Conservation (phyloP, 2,888 invertebrate genomes). For the Biston betularia region DNA sequence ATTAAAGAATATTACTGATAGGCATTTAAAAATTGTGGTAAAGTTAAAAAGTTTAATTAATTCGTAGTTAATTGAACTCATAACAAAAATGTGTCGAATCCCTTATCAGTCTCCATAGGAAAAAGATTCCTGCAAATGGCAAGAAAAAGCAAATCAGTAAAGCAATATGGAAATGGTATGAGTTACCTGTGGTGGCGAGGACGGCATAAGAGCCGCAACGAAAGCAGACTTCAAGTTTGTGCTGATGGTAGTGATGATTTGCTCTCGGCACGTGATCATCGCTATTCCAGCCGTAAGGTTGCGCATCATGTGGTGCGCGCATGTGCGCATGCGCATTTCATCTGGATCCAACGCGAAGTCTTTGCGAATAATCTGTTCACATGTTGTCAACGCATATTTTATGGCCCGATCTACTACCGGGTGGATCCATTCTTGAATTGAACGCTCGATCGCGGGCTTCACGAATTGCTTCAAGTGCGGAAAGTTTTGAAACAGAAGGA, state of each 20-base stretch:
- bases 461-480: slow-evolving; percentile 96
- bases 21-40: too few species aligned
- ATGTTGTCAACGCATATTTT: slow-evolving; percentile 98
- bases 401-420: slow-evolving; percentile 98
- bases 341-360: slow-evolving; percentile 99
- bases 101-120: too few species aligned
- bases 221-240: slow-evolving; percentile 95
- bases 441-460: slow-evolving; percentile 95
- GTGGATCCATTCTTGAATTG: slow-evolving; percentile 98
- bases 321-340: slow-evolving; percentile 95
- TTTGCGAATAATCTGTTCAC: slow-evolving; percentile 98
- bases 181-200: slow-evolving; percentile 86
- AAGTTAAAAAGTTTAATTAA: too few species aligned
- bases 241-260: slow-evolving; percentile 93
- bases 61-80: too few species aligned
- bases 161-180: background rate
- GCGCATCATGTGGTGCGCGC: slow-evolving; percentile 98
- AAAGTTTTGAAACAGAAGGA: slow-evolving; percentile 94
- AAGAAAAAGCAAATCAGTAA: too few species aligned
- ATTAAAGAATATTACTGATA: too few species aligned
- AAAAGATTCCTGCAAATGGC: too few species aligned
- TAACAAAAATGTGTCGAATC: too few species aligned
- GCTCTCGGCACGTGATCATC: slow-evolving; percentile 99
- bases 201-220: slow-evolving; percentile 88
- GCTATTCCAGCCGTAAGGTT: slow-evolving; percentile 99